Conservation (phyloP, 2,113 vertebrate species). For the Phyllostomus hastatus region DNA sequence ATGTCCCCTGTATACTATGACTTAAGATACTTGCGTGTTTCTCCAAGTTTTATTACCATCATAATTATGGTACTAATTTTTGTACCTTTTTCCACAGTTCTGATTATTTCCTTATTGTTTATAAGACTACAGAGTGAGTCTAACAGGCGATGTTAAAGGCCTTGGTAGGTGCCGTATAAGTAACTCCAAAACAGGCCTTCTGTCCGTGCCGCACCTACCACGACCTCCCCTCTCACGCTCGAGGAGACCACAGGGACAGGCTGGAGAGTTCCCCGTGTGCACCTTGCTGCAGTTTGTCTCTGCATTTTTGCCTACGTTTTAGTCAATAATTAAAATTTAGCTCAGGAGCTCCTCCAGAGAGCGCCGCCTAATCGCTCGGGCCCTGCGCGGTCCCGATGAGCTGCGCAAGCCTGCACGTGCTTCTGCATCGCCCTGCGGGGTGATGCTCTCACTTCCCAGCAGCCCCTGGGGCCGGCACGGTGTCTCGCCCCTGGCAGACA, state of each 20-base stretch:
- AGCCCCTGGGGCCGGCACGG: too few relatives aligned
- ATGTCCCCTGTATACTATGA: rapidly evolving
- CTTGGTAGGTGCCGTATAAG: neutral
- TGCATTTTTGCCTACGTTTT: neutral
- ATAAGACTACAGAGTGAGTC: neutral
- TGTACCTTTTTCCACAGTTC: neutral
- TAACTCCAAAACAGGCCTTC: neutral
- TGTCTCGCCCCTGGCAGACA: neutral
- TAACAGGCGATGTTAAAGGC: neutral
- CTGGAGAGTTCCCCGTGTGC: neutral
- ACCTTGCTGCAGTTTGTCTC: neutral
- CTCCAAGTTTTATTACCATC: neutral
- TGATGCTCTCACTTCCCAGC: neutral
- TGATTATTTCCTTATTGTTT: neutral
- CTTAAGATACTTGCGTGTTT: neutral
- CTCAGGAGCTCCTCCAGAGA: neutral
- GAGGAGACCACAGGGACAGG: neutral
- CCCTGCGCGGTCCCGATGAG: too few relatives aligned
- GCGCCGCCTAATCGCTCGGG: rapidly evolving
- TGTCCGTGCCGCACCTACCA: neutral
- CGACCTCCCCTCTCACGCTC: neutral
- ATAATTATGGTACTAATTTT: neutral
- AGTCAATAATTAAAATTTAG: neutral
- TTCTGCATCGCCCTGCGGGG: neutral
- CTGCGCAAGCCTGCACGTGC: too few relatives aligned